Evolutionary conservation across 2,888 invertebrate species (phyloP).

Genomic region (Lysandra coridon): DNA sequence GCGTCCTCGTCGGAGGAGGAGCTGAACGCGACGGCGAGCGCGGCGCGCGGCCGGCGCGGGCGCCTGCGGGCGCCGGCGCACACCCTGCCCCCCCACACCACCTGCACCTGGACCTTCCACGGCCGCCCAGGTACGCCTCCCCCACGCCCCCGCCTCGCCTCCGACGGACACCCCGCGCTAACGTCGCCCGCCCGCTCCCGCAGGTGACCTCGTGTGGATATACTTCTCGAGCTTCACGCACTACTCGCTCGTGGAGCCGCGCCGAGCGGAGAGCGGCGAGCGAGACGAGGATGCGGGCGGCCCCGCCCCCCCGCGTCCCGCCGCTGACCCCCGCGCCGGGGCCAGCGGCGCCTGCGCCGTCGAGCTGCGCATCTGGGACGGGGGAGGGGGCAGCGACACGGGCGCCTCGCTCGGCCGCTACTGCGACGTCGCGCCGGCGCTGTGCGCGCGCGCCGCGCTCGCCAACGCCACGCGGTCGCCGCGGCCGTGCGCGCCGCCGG

Average conservation of each 20-base stretch:
- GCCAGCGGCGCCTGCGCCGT: conserved; percentile 79
- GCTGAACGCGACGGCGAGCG: conserved; percentile 56
- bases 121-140: conserved; percentile 81
- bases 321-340: conserved; percentile 38
- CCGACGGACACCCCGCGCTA: not conserved
- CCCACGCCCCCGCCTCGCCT: not conserved
- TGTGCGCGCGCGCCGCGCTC: conserved; percentile 90
- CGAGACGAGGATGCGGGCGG: conserved; percentile 58
- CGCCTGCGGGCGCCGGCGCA: conserved; percentile 89
- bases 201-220: conserved; percentile 90
- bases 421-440: conserved; percentile 87
- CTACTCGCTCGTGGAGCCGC: conserved; percentile 82
- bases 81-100: conserved; percentile 91
- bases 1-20: conserved; percentile 85
- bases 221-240: conserved; percentile 93
- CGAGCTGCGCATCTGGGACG: conserved; percentile 87
- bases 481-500: conserved; percentile 88
- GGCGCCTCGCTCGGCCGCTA: conserved; percentile 82
- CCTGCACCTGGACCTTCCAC: conserved; percentile 92
- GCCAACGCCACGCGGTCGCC: conserved; percentile 87
- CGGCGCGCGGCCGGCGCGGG: conserved; percentile 84
- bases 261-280: conserved; percentile 78
- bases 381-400: conserved; percentile 80
- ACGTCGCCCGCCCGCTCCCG: conserved; percentile 4
- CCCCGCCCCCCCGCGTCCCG: conserved; percentile 39